Evolutionary conservation across 2,113 vertebrate genomes (phyloP).

Genomic region (Pavo muticus): DNA sequence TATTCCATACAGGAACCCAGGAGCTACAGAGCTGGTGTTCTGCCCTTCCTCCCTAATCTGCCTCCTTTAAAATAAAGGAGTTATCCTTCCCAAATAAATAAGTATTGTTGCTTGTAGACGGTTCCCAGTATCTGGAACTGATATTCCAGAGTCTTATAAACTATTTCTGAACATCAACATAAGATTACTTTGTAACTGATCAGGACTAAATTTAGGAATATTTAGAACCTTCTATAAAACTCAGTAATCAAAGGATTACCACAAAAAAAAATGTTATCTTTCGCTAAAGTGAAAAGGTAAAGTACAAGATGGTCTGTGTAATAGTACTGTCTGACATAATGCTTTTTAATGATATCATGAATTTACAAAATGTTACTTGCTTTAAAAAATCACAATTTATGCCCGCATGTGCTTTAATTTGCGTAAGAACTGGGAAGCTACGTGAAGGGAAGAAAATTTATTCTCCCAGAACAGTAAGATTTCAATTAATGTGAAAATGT

Average conservation of each 20-base stretch:
- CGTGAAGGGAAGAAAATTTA: neutral
- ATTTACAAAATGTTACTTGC: slow-evolving; percentile 55
- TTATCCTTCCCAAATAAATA: slow-evolving; percentile 11
- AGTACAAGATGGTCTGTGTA: neutral
- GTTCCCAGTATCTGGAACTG: neutral
- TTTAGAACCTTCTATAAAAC: neutral
- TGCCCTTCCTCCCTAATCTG: neutral
- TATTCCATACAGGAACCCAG: neutral
- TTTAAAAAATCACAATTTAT: slow-evolving; percentile 28
- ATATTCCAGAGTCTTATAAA: neutral
- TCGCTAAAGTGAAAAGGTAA: neutral
- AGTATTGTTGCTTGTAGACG: neutral
- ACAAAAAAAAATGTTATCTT: neutral
- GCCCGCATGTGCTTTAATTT: neutral
- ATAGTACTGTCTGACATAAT: neutral
- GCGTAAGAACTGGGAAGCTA: neutral
- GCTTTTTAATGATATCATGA: slow-evolving; percentile 48
- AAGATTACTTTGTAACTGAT: neutral
- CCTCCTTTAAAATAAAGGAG: slow-evolving; percentile 33
- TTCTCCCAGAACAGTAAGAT: slow-evolving; percentile 63
- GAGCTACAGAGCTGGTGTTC: neutral
- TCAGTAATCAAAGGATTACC: neutral
- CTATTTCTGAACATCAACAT: neutral
- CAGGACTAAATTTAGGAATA: neutral
- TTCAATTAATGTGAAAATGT: slow-evolving; percentile 75